Conservation (phyloP, 2,888 invertebrate species). For the Xylota segnis region DNA sequence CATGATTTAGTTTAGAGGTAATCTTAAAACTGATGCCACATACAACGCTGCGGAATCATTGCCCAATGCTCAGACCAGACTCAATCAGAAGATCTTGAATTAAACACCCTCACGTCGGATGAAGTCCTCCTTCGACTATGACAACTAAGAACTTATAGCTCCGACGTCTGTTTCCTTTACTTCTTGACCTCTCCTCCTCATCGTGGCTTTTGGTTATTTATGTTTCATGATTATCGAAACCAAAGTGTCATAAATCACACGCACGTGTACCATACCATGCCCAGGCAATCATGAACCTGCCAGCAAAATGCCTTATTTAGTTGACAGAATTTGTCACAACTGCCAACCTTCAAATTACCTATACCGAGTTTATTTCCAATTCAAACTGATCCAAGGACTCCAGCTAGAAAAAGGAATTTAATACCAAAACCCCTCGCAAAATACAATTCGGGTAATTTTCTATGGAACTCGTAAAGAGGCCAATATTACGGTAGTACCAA, state of each 20-base stretch:
- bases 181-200: no score
- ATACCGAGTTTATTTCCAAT: background rate
- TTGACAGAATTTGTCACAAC: background rate
- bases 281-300: background rate
- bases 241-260: background rate
- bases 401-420: background rate
- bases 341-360: background rate
- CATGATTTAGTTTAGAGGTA: no score
- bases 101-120: no score
- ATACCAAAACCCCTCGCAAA: conserved; percentile 9
- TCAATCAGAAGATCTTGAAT: no score
- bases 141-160: no score
- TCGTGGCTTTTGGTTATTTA: background rate
- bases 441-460: conserved; percentile 26
- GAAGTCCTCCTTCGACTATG: no score
- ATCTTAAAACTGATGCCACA: no score
- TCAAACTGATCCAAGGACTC: background rate
- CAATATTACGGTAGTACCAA: conserved; percentile 21
- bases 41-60: no score
- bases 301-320: background rate
- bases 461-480: conserved; percentile 17
- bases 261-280: background rate
- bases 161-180: no score
- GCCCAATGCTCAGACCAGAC: no score
- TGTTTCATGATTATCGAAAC: background rate